phyloP scores from a whole-genome alignment of 2,797 vertebrate genomes.

The Melanotaenia trifasciata region DNA sequence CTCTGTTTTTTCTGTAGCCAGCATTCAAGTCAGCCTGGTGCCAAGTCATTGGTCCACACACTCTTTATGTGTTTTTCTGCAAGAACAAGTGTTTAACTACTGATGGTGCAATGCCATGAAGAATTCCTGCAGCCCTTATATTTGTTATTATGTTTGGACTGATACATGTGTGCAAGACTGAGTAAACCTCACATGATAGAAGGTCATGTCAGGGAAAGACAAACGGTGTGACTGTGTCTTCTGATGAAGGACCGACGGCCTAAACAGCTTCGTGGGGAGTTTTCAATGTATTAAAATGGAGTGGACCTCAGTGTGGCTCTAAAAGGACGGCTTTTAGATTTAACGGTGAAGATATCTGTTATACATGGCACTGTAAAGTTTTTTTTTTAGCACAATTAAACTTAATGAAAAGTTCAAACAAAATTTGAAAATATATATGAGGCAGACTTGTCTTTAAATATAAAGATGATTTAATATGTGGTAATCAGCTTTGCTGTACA shows the following conservation, averaged over 20 bases:
- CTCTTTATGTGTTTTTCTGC: slow-evolving; percentile 26
- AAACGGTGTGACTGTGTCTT: not conserved
- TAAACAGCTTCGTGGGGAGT: not conserved
- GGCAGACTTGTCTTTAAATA: too few species aligned
- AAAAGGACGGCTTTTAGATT: not conserved
- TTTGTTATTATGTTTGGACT: not conserved
- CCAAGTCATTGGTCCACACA: not conserved
- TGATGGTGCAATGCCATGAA: not conserved
- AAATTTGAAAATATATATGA: too few species aligned
- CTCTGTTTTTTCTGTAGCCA: slow-evolving; percentile 1
- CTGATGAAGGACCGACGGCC: not conserved
- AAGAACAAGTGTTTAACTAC: not conserved
- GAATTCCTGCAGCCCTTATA: not conserved
- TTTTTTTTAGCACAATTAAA: not conserved
- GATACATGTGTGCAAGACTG: not conserved
- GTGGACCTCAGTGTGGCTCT: not conserved
- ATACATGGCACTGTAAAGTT: not conserved
- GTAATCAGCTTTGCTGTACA: too few species aligned
- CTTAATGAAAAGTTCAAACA: too few species aligned
- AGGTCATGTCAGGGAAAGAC: not conserved
- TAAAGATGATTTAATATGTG: too few species aligned
- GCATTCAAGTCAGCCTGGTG: not conserved
- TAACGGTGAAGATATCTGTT: not conserved
- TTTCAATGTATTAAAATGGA: not conserved
- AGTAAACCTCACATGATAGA: not conserved